A percentile compares a stretch with the other conserved stretches of the same genome.
phyloP scores from a whole-genome alignment of 2,888 invertebrate genomes.

The Drosophila limbata region DNA sequence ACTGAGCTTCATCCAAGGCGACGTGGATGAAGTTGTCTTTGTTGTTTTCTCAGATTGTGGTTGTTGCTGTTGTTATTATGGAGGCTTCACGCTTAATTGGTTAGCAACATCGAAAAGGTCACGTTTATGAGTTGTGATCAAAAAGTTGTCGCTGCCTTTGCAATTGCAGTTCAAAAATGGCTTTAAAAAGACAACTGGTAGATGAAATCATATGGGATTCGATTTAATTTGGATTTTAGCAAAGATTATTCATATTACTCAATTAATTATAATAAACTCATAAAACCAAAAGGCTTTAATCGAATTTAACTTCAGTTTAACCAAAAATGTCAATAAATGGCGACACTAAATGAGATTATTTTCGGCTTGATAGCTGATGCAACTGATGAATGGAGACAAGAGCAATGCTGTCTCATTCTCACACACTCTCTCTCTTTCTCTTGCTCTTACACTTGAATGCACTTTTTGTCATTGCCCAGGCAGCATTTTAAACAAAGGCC shows the following conservation, averaged over 20 bases:
- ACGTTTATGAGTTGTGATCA: constrained; percentile 74
- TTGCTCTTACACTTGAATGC: constrained; percentile 81
- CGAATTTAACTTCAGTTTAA: too few species aligned
- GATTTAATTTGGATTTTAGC: not conserved
- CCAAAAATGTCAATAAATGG: not conserved
- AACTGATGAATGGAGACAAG: constrained; percentile 1
- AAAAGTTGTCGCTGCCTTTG: constrained; percentile 39
- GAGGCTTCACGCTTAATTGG: constrained; percentile 75
- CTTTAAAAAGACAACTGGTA: not conserved
- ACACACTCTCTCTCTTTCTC: constrained; percentile 9
- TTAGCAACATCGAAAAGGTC: constrained; percentile 71
- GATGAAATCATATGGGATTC: not conserved
- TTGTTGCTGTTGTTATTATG: constrained; percentile 16
- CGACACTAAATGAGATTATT: constrained; percentile 1
- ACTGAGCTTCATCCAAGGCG: constrained; percentile 38
- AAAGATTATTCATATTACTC: not conserved
- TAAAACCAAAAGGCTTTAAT: not conserved
- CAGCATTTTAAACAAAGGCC: constrained; percentile 44
- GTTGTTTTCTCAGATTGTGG: constrained; percentile 6
- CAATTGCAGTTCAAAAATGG: constrained; percentile 11
- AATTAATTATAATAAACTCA: too few species aligned
- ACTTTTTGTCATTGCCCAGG: constrained; percentile 71
- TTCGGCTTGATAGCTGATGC: not conserved
- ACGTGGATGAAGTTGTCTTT: constrained; percentile 56
- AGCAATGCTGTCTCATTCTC: not conserved